Base-by-base conservation (phyloP, 2,797 vertebrate genomes). In the Lepidocolaptes lacrymiger region DNA sequence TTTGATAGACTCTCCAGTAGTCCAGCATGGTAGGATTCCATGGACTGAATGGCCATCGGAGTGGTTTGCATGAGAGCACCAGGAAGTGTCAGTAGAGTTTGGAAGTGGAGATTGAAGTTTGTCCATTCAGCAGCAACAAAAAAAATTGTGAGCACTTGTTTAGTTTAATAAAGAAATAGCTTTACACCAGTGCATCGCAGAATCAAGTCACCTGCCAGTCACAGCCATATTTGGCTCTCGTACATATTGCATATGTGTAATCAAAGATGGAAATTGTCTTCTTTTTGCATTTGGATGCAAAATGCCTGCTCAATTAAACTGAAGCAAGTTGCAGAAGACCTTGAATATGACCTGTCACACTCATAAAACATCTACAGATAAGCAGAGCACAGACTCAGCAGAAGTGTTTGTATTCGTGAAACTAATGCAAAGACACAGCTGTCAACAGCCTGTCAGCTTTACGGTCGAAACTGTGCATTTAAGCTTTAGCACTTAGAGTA, bases 391-490 rank as follows among this genome's bases (percentile, higher is more conserved):
- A 75, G 64, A 56, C 46, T 91, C 66, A 77, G 54, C 73, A 89
- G 72, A 91, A 89, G 27, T 81, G 54, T 91, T 92, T 86, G 22
- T 93, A 32, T 91, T 86, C 2, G 0, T 88, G 66, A 93, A 90
- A 78, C 36, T 88, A 90, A 86, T 86, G 59, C 44, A 86, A 75
- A 93, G 80, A 74, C 77, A 86, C 80, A 91, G 90, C 71, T 93
- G 71, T 91, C 90, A 93, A 71, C 80, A 89, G 44, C 55, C 61
- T 85, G 77, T 93, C 81, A 95, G 83, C 73, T 85, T 92, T 56
- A 71, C 74, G 63, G 52, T 86, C 49, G 14, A 72, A 93, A 88
- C 4, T 79, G 30, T 55, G 44, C 46, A 24, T 85, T 79, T 82
- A 87, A 87, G 26, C 59, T 91, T 94, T 85, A 91, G 43, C 41